phyloP scores from a whole-genome alignment of 2,113 vertebrate species.

The Dipodomys spectabilis region DNA sequence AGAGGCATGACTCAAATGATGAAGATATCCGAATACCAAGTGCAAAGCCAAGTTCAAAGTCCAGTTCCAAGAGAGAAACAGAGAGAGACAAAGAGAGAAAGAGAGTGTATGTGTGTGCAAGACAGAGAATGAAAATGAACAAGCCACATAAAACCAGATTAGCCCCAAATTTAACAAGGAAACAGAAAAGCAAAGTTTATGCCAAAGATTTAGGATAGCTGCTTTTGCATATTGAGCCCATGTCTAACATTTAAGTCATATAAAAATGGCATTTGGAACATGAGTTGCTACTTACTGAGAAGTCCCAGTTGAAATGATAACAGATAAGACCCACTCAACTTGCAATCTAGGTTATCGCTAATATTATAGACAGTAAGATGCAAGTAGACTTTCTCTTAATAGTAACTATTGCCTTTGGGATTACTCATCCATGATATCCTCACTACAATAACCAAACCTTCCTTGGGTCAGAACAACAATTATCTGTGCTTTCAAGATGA shows the following conservation, averaged over 20 bases:
- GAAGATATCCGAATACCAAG: too few relatives aligned
- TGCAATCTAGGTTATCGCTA: background rate
- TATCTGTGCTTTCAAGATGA: constrained; percentile 9
- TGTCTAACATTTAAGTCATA: background rate
- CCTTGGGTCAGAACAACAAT: background rate
- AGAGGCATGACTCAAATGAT: too few relatives aligned
- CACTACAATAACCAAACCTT: constrained; percentile 3
- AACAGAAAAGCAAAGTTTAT: background rate
- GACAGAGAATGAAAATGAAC: too few relatives aligned
- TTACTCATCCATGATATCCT: background rate
- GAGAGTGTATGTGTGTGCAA: too few relatives aligned
- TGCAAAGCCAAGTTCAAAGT: too few relatives aligned
- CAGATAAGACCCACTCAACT: background rate
- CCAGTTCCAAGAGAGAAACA: too few relatives aligned
- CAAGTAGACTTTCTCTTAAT: background rate
- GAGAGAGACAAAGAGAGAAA: too few relatives aligned
- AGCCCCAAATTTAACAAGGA: constrained; percentile 3
- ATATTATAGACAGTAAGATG: background rate
- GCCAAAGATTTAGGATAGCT: background rate
- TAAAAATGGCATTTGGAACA: background rate
- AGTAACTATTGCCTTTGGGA: constrained; percentile 21
- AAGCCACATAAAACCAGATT: background rate
- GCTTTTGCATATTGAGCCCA: background rate
- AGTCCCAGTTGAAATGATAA: background rate
- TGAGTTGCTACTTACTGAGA: background rate